Evolutionary conservation across 2,888 invertebrate genomes (phyloP).

Genomic region (Osmoderma eremita): DNA sequence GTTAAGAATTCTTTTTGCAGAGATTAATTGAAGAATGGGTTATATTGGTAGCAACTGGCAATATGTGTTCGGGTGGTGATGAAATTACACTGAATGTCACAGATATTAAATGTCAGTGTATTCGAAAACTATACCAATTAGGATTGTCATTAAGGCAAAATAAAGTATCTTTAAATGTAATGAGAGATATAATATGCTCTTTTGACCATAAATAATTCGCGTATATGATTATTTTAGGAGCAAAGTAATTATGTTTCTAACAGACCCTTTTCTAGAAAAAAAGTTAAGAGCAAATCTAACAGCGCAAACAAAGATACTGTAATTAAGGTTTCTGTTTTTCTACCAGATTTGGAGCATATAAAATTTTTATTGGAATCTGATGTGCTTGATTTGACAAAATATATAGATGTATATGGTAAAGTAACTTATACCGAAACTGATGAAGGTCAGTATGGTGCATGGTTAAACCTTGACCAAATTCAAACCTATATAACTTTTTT

Average conservation of each 20-base stretch:
- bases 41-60: conserved; percentile 60
- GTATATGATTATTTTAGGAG: conserved; percentile 26
- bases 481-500: conserved; percentile 35
- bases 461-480: neutral
- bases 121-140: conserved; percentile 50
- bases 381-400: conserved; percentile 61
- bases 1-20: conserved; percentile 44
- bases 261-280: conserved; percentile 22
- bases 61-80: conserved; percentile 64
- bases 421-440: conserved; percentile 59
- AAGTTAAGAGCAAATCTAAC: conserved; percentile 17
- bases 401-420: conserved; percentile 60
- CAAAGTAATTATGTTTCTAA: neutral
- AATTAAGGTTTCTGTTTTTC: conserved; percentile 57
- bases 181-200: conserved; percentile 5
- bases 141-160: conserved; percentile 42
- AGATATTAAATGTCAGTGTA: conserved; percentile 44
- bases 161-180: conserved; percentile 27
- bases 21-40: conserved; percentile 48
- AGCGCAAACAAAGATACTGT: conserved; percentile 16
- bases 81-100: conserved; percentile 57
- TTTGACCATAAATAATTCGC: neutral
- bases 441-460: conserved; percentile 40
- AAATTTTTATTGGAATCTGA: conserved; percentile 64
- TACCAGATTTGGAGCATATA: conserved; percentile 66